Base-by-base conservation (phyloP, 1,140 invertebrate species). In the Paralvinella palmiformis region DNA sequence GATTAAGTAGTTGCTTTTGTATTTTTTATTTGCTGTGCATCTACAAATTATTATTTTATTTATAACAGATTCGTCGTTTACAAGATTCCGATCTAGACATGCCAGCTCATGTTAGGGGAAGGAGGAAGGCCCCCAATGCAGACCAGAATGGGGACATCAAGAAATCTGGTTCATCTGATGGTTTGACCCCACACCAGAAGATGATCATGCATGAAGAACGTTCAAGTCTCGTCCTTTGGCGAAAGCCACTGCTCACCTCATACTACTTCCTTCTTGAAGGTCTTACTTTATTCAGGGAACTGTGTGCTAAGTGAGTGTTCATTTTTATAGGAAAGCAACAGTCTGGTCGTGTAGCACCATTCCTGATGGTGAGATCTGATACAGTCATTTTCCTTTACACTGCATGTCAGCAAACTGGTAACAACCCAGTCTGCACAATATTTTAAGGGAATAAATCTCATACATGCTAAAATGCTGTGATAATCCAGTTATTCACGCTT, bases 181-280 rank as follows among this genome's bases (percentile, higher is more conserved):
- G 31, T 13, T n/a, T 52, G 48, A 29, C 48, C 10, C 10, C 24
- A 13, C 48, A 20, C 48, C 10, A 52, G 1, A 57, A 57, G 33
- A 57, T 57, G 55, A 13, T 10, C 2, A 20, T 57, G 33, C 27
- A 31, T 7, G 20, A 32, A 32, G 55, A 57, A 57, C 27, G 55
- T 15, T 52, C 41, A n/a, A 31, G 29, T 5, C 24, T 95, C 68
- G 91, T 94, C 35, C 75, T 97, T 62, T 96, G 92, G 92, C 85
- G 88, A 73, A 86, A 86, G 74, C 94, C 94, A 29, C 73, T 95
- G 53, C 85, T 83, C 64, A 95, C 92, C 13, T 69, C 92, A 37
- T 87, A 90, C 74, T 95, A 92, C 83, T 94, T 91, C 82, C 74
- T 87, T 70, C 84, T 85, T 69, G 92, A 96, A 85, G 78, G 89